Percentiles rank a stretch among this genome's conserved stretches.
phyloP scores from a whole-genome alignment of 2,888 invertebrate genomes.

The Drosophila prolongata region DNA sequence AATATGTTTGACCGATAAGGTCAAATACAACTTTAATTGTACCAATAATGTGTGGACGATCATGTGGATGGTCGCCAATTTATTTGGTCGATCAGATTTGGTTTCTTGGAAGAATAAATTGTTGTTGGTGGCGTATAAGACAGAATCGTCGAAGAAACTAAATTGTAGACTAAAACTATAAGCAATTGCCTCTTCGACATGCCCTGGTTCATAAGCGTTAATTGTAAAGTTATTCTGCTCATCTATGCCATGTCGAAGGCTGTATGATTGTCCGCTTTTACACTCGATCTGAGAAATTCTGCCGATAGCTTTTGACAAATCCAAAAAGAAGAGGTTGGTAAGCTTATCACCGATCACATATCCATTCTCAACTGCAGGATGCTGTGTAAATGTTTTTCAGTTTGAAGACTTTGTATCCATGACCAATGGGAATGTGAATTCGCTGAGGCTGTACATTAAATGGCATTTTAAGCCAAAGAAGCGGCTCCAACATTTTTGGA shows the following conservation, averaged over 20 bases:
- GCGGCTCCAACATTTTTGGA: not conserved
- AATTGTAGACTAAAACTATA: not conserved
- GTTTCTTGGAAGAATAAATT: not conserved
- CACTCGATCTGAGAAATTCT: not conserved
- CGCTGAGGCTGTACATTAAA: not conserved
- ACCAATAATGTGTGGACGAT: not conserved
- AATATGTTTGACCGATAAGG: no score
- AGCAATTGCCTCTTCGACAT: not conserved
- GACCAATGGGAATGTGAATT: no score
- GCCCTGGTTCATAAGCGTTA: not conserved
- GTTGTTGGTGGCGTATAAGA: not conserved
- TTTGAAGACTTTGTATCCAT: not conserved
- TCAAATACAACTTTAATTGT: not conserved
- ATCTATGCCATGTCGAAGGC: not conserved
- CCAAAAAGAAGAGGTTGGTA: not conserved
- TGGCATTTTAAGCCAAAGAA: constrained; percentile 7
- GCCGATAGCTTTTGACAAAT: not conserved
- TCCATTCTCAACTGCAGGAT: not conserved
- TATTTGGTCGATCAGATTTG: not conserved
- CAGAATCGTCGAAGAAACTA: not conserved
- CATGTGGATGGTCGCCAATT: not conserved
- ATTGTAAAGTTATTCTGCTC: not conserved
- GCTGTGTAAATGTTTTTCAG: not conserved
- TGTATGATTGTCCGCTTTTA: not conserved
- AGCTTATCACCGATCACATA: not conserved